phyloP scores from a whole-genome alignment of 2,888 invertebrate species.

The Agrilus mali region DNA sequence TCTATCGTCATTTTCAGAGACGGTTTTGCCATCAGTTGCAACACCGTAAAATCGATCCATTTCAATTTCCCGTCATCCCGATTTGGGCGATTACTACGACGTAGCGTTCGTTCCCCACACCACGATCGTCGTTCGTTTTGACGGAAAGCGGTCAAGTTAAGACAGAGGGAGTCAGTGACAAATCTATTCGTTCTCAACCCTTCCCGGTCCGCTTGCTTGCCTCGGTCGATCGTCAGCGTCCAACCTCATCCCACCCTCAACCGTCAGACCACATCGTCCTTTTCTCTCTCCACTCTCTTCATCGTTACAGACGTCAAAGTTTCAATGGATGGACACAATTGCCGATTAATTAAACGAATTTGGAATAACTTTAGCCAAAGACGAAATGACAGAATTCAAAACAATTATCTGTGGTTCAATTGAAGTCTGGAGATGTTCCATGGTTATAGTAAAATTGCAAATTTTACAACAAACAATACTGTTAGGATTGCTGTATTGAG shows the following conservation, averaged over 20 bases:
- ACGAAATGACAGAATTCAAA: neutral
- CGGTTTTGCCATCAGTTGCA: too few relatives aligned
- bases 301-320: constrained; percentile 20
- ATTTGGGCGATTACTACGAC: too few relatives aligned
- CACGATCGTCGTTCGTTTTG: constrained; percentile 5
- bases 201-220: constrained; percentile 16
- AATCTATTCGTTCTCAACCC: constrained; percentile 28
- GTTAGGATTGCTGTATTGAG: too few relatives aligned
- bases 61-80: too few relatives aligned
- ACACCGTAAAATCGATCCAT: too few relatives aligned
- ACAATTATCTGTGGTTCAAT: too few relatives aligned
- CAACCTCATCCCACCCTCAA: constrained; percentile 7
- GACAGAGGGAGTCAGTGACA: constrained; percentile 28
- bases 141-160: constrained; percentile 24
- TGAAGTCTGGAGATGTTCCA: too few relatives aligned
- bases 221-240: constrained; percentile 9
- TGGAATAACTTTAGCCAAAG: neutral
- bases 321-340: constrained; percentile 23
- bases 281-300: constrained; percentile 6
- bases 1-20: too few relatives aligned
- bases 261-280: constrained; percentile 5
- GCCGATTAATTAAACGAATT: constrained; percentile 15
- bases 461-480: too few relatives aligned
- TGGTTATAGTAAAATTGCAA: too few relatives aligned
- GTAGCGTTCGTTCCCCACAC: too few relatives aligned